Percentiles rank a stretch among this genome's conserved stretches.
These are phyloP conservation scores for Epicampocera succincta DNA, from an alignment of 2,888 invertebrate species.

Conservation along the genomic window DNA sequence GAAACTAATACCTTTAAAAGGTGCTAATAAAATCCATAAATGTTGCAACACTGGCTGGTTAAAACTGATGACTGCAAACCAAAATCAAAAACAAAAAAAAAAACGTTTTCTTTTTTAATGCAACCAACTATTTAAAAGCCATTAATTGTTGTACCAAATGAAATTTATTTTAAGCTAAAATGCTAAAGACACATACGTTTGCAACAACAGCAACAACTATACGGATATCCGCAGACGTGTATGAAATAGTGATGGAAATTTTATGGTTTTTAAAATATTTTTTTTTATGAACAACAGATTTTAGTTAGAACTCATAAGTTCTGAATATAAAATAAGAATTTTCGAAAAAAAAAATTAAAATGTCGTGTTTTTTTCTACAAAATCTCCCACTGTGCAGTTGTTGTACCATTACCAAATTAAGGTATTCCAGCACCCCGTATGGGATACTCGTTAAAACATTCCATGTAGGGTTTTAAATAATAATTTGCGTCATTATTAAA, in stretches of 20 bases:
- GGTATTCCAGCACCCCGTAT: background rate
- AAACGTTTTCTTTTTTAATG: conserved; percentile 3
- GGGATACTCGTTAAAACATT: background rate
- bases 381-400: too few relatives aligned
- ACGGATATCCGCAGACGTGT: conserved; percentile 67
- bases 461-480: conserved; percentile 33
- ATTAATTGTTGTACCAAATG: conserved; percentile 1
- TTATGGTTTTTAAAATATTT: conserved; percentile 10
- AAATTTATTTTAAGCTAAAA: background rate
- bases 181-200: background rate
- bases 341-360: background rate
- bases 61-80: conserved; percentile 11
- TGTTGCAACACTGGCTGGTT: conserved; percentile 40
- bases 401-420: too few relatives aligned
- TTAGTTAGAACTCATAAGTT: background rate
- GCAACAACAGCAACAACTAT: conserved; percentile 13
- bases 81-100: too few relatives aligned
- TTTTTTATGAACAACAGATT: background rate
- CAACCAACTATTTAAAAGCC: conserved; percentile 9
- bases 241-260: conserved; percentile 46
- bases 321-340: background rate
- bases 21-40: conserved; percentile 58
- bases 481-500: conserved; percentile 48
- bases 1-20: conserved; percentile 57
- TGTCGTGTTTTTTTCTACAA: background rate